A percentile compares a stretch with the other conserved stretches of the same genome.
Conservation (phyloP, 2,888 invertebrate species). For the Acrocyrtus sp. region DNA sequence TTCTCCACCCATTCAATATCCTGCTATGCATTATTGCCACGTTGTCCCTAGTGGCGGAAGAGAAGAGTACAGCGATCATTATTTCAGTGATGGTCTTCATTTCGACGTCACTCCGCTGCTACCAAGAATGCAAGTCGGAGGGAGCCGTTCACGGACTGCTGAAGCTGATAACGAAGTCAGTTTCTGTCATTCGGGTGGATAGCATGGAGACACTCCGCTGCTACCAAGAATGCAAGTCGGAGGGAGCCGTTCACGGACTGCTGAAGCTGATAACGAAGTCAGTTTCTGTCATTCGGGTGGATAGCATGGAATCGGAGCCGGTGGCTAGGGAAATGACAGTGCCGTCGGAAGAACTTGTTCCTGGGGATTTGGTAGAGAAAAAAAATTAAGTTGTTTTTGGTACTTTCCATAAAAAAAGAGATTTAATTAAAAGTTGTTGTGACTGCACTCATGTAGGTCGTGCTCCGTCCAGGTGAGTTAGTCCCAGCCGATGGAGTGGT, state of each 20-base stretch:
- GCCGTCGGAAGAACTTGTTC: constrained; percentile 43
- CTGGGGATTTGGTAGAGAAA: constrained; percentile 44
- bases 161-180: constrained; percentile 37
- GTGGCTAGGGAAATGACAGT: constrained; percentile 16
- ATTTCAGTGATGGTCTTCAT: constrained; percentile 41
- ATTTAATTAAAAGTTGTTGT: not conserved
- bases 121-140: constrained; percentile 49
- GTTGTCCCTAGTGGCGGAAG: constrained; percentile 8
- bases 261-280: constrained; percentile 37
- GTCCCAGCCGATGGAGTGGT: constrained; percentile 43
- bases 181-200: constrained; percentile 35
- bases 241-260: constrained; percentile 37
- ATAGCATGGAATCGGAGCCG: constrained; percentile 3
- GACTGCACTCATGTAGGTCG: constrained; percentile 13
- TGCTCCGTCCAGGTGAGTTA: constrained; percentile 38
- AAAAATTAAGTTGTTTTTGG: not conserved
- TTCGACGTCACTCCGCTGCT: constrained; percentile 37
- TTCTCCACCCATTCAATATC: constrained; percentile 52
- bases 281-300: constrained; percentile 36
- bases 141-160: constrained; percentile 37
- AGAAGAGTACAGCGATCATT: constrained; percentile 20
- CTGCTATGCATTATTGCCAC: constrained; percentile 42
- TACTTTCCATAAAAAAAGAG: not conserved
- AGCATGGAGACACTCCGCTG: constrained; percentile 26
- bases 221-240: constrained; percentile 47